A percentile compares a stretch with the other conserved stretches of the same genome.
Conservation (phyloP, 2,888 invertebrate species). For the Melanostoma scalare region DNA sequence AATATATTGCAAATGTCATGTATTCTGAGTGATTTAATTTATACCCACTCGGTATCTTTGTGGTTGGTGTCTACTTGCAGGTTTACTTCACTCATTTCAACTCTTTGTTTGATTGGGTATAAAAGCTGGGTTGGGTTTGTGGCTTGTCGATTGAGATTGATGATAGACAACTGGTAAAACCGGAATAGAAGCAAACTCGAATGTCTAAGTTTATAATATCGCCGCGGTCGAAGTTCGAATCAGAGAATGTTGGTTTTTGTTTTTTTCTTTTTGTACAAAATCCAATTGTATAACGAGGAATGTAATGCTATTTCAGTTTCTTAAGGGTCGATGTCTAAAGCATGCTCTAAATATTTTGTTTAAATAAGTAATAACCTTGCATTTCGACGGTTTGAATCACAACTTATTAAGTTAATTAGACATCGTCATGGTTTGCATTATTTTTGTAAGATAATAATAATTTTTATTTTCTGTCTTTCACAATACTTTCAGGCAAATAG, state of each 20-base stretch:
- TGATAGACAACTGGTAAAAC: constrained; percentile 41
- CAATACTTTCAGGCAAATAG: no score
- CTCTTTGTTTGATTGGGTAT: constrained; percentile 23
- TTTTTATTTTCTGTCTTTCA: no score
- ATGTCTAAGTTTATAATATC: not conserved
- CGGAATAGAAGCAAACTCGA: constrained; percentile 36
- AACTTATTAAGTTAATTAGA: no score
- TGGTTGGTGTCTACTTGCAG: constrained; percentile 7
- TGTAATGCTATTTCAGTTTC: no score
- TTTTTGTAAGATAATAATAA: no score
- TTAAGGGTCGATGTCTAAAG: no score
- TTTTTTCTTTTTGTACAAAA: no score
- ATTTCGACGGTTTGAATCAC: no score
- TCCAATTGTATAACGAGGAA: no score
- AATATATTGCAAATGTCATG: constrained; percentile 52
- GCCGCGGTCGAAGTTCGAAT: constrained; percentile 12
- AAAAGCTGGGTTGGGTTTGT: not conserved
- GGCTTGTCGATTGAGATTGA: constrained; percentile 12
- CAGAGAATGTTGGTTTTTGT: not conserved
- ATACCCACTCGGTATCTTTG: not conserved
- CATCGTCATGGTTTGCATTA: no score
- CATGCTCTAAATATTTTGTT: no score
- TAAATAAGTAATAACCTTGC: no score
- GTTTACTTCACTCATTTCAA: constrained; percentile 20
- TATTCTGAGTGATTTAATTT: constrained; percentile 51